Evolutionary conservation across 2,113 vertebrate genomes (phyloP).

Genomic region (Odontophorus gujanensis): DNA sequence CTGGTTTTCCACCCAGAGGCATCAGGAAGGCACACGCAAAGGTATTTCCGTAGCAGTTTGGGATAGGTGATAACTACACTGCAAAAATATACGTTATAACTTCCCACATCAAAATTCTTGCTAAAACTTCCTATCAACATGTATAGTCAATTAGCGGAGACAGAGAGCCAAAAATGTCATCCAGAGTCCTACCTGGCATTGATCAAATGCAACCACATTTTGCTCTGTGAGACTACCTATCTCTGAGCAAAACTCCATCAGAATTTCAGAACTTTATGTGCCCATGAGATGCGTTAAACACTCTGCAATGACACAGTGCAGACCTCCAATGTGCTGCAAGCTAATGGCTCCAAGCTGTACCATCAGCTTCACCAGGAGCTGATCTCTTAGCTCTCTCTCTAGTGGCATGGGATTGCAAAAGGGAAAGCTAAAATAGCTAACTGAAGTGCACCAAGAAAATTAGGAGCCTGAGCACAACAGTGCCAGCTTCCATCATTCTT

Average conservation of each 20-base stretch:
- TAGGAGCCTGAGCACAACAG: background rate
- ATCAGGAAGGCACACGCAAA: background rate
- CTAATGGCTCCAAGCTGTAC: conserved; percentile 13
- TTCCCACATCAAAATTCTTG: background rate
- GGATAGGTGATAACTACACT: background rate
- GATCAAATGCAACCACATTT: background rate
- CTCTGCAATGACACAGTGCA: background rate
- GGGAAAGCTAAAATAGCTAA: background rate
- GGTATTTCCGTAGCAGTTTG: background rate
- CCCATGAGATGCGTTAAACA: conserved; percentile 15
- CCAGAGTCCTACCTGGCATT: background rate
- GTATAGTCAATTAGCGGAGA: background rate
- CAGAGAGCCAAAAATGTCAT: background rate
- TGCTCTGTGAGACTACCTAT: fast-evolving
- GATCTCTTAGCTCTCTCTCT: background rate
- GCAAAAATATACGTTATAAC: background rate
- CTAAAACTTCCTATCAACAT: conserved; percentile 4
- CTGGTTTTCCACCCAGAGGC: background rate
- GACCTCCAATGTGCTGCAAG: background rate
- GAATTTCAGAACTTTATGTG: conserved; percentile 13
- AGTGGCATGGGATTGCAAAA: background rate
- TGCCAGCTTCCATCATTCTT: background rate
- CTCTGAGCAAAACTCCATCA: conserved; percentile 5
- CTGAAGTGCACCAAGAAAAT: background rate
- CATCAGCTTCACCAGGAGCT: background rate